Evolutionary conservation across 2,113 vertebrate genomes (phyloP).

Genomic region (Tichodroma muraria): DNA sequence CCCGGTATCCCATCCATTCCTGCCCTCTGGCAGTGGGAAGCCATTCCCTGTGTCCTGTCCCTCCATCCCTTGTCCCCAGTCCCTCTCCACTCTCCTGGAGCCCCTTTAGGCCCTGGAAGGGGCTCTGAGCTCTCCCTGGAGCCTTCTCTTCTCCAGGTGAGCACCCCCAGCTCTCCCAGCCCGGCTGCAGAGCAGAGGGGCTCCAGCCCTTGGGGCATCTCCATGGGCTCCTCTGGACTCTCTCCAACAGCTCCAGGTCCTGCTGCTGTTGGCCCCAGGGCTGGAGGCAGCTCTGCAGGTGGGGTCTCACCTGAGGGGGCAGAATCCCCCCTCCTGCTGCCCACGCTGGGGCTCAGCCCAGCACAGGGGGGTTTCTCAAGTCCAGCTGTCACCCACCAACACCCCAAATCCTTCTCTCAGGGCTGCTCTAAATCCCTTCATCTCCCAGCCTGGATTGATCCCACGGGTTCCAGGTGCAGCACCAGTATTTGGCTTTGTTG

Average conservation of each 20-base stretch:
- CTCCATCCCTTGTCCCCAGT: not conserved
- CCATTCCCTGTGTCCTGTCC: not conserved
- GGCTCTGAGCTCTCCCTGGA: not conserved
- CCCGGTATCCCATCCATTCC: accelerated
- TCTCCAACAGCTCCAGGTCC: accelerated
- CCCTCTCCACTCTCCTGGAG: not conserved
- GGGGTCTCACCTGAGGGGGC: not conserved
- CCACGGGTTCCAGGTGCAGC: accelerated
- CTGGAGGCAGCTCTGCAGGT: not conserved
- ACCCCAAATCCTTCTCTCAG: too few species aligned
- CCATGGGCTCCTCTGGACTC: accelerated
- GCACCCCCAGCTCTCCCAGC: not conserved
- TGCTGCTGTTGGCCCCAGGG: not conserved
- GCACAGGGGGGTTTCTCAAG: accelerated
- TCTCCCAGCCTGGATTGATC: not conserved
- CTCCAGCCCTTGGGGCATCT: not conserved
- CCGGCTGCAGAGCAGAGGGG: not conserved
- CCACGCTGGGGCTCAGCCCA: not conserved
- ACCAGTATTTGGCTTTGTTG: not conserved
- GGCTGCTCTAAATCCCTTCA: not conserved
- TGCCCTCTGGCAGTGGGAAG: not conserved
- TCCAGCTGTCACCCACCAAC: not conserved
- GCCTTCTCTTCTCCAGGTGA: not conserved
- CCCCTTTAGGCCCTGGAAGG: too few species aligned
- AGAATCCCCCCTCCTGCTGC: not conserved